Conservation (phyloP, 2,113 vertebrate genomes). For the Apaloderma vittatum region DNA sequence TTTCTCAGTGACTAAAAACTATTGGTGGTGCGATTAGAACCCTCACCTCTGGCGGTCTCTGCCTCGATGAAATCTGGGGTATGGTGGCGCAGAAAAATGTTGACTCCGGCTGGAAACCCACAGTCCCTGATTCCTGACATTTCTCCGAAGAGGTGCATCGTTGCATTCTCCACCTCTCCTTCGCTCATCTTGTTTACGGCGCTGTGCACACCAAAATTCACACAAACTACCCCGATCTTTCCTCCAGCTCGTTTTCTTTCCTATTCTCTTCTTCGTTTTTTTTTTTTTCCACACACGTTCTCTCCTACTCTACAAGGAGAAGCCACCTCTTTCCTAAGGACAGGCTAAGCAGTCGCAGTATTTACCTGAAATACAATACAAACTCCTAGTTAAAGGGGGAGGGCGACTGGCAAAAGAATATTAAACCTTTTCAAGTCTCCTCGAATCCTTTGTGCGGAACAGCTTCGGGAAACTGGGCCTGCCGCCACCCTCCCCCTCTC, state of each 20-base stretch:
- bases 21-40: fast-evolving
- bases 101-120: fast-evolving
- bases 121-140: neutral
- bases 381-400: neutral
- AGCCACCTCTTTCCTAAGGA: neutral
- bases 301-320: neutral
- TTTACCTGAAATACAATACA: neutral
- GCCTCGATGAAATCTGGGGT: neutral
- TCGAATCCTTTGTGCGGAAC: conserved; percentile 43
- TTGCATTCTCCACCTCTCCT: neutral
- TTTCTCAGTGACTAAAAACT: neutral
- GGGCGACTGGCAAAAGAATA: neutral
- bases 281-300: neutral
- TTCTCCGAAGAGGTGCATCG: neutral
- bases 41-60: neutral
- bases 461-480: conserved; percentile 35
- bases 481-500: conserved; percentile 43
- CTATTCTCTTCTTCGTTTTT: neutral
- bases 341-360: neutral
- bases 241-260: neutral
- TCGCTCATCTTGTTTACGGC: fast-evolving
- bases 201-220: neutral
- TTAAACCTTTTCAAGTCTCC: neutral
- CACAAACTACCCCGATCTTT: fast-evolving
- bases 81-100: fast-evolving